Evolutionary conservation across 2,113 vertebrate species (phyloP), one percentile per base, ranked within the genome.

Genomic region (Scortum barcoo): DNA sequence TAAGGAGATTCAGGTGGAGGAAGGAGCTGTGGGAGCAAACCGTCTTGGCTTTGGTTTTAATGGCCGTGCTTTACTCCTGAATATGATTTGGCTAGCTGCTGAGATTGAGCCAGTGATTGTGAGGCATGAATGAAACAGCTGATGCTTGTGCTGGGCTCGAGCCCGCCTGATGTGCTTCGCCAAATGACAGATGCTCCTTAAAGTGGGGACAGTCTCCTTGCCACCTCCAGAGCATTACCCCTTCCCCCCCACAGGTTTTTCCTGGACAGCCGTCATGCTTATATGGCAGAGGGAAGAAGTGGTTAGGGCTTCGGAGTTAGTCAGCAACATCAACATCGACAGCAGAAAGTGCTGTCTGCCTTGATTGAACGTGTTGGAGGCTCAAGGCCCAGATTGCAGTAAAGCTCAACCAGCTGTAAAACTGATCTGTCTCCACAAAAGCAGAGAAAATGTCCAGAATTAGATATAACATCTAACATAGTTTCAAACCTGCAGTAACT

Each of bases 71-170:
- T 17, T 50, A 50, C 19, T 1, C 17, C 1, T 36, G 30, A 61
- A 22, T 38, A 11, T 48, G 22, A 70, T 17, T 53, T 16, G 4
- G 48, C n/a, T 19, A 33, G 22, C 28, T 73, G 10, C 48, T 72
- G 9, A 54, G 22, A 70, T 24, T 40, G 30, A 26, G 38, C 2
- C 20, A 63, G 51, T 26, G 51, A 42, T 44, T 42, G 22, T 42
- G 53, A 38, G 36, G n/a, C 50, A 71, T 26, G 36, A 71, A 26
- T 57, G 16, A 72, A 71, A 56, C 50, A 28, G n/a, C 30, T 66
- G 16, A 71, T 53, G 19, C 12, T n/a, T n/a, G n/a, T n/a, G n/a
- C n/a, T n/a, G n/a, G n/a, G n/a, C n/a, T n/a, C n/a, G n/a, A n/a
- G n/a, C n/a, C 33, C 6, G 3, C 46, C 30, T 26, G 22, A 56